A percentile compares a stretch with the other conserved stretches of the same genome.
Conservation (phyloP, 2,113 vertebrate species). For the Callopanchax toddi region DNA sequence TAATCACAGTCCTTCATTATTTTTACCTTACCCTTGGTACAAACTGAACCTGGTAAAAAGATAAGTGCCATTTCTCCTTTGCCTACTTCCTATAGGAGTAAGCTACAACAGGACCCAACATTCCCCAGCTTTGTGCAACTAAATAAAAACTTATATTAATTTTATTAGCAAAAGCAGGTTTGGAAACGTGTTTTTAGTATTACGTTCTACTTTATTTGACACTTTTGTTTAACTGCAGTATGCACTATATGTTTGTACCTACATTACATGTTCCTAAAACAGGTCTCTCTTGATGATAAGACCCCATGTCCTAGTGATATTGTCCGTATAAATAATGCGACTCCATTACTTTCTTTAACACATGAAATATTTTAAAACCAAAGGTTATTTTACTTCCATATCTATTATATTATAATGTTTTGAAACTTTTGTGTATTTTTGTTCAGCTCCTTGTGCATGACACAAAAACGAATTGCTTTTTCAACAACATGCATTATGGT, state of each 20-base stretch:
- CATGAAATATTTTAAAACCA: too few relatives aligned
- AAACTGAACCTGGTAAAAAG: too few relatives aligned
- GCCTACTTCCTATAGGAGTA: background rate
- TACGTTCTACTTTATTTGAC: background rate
- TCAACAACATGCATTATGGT: slow-evolving; percentile 60
- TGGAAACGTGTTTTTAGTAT: background rate
- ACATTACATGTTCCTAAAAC: background rate
- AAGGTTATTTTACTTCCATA: too few relatives aligned
- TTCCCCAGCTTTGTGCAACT: background rate
- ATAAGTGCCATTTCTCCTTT: background rate
- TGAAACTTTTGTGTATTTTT: slow-evolving; percentile 40
- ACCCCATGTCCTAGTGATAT: background rate
- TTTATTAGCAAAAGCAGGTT: background rate
- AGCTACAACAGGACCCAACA: background rate
- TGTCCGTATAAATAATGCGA: too few relatives aligned
- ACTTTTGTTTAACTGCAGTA: background rate
- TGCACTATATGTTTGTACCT: background rate
- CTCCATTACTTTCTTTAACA: too few relatives aligned
- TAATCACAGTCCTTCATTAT: too few relatives aligned
- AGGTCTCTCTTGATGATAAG: background rate
- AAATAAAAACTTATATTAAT: too few relatives aligned
- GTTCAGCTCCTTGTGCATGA: slow-evolving; percentile 31
- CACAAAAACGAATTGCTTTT: slow-evolving; percentile 66
- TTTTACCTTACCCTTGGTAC: background rate
- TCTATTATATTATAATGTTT: slow-evolving; percentile 16